Conservation (phyloP, 2,113 vertebrate species). For the Fregetta grallaria region DNA sequence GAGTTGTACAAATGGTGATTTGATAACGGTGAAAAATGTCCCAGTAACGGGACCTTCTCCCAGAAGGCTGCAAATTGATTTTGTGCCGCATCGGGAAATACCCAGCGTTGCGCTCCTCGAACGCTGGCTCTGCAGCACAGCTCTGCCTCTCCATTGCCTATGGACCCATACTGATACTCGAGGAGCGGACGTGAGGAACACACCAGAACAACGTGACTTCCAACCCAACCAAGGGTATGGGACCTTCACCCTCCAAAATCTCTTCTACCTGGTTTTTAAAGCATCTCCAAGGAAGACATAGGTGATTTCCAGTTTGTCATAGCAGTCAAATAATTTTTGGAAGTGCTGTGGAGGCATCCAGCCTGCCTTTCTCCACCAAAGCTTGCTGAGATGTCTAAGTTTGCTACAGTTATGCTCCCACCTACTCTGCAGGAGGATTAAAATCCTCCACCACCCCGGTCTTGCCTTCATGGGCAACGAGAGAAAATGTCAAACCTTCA, state of each 20-base stretch:
- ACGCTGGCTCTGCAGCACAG: background rate
- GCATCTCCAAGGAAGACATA: background rate
- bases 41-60: background rate
- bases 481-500: background rate
- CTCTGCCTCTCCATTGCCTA: background rate
- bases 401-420: background rate
- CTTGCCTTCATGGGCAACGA: background rate
- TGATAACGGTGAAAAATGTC: background rate
- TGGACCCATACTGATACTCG: fast-evolving
- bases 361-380: background rate
- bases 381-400: background rate
- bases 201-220: background rate
- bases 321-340: background rate
- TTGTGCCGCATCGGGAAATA: fast-evolving
- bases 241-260: background rate
- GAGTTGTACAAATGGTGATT: fast-evolving
- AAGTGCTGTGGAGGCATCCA: background rate
- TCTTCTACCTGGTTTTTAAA: background rate
- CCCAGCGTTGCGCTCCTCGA: fast-evolving
- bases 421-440: background rate
- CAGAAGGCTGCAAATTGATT: background rate
- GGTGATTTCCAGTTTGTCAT: background rate
- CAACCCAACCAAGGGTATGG: background rate
- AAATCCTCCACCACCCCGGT: background rate
- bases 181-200: background rate